A percentile compares a stretch with the other conserved stretches of the same genome.
Conservation (phyloP, 2,113 vertebrate genomes). For the Mustelus asterias region DNA sequence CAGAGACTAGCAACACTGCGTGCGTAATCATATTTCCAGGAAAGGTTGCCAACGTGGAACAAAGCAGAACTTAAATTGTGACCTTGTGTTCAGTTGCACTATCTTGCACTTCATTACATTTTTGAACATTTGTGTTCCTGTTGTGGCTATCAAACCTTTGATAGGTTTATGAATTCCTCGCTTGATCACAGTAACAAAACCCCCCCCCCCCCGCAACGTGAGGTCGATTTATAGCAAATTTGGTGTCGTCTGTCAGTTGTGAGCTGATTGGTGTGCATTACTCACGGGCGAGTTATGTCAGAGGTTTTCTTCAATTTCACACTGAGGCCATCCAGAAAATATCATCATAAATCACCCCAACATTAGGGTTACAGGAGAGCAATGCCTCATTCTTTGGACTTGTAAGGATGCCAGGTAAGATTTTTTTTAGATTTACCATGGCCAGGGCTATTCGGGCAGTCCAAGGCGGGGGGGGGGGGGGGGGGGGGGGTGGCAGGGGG, state of each 20-base stretch:
- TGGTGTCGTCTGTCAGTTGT: background rate
- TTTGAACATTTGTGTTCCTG: background rate
- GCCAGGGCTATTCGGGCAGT: no score
- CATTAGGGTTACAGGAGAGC: background rate
- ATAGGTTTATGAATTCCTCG: background rate
- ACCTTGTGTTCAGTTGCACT: constrained; percentile 19
- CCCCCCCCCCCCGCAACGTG: background rate
- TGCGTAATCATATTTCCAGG: background rate
- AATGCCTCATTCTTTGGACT: background rate
- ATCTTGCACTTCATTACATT: constrained; percentile 19
- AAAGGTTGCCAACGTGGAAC: background rate
- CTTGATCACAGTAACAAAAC: background rate
- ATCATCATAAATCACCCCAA: background rate
- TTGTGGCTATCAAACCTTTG: background rate
- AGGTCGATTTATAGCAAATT: background rate
- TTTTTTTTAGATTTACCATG: no score
- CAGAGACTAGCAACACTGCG: background rate
- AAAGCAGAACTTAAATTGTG: background rate
- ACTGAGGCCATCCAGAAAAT: background rate
- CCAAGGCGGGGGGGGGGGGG: no score
- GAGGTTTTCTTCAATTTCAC: background rate
- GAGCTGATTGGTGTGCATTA: background rate
- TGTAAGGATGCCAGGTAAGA: background rate
- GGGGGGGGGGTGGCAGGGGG: no score
- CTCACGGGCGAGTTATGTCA: background rate